These are phyloP conservation scores for Pilophorus perplexus DNA, from an alignment of 2,888 invertebrate genomes.

Conservation along the genomic window DNA sequence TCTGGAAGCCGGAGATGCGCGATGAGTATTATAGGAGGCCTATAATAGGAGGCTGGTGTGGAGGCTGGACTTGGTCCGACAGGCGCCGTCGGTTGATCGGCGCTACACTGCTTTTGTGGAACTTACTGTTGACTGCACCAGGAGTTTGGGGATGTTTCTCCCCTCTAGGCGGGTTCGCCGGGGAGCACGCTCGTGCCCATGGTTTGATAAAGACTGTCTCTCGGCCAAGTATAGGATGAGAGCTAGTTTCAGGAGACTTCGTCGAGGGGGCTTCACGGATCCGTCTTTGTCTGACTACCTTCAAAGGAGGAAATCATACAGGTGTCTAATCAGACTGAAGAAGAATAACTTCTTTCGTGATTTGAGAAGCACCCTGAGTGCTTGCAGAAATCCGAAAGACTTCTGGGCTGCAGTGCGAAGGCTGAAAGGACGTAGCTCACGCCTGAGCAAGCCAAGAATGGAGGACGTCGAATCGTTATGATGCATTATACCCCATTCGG, in stretches of 20 bases:
- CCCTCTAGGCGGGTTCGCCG: no score
- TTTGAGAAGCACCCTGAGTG: neutral
- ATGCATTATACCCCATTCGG: neutral
- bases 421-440: neutral
- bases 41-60: no score
- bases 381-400: neutral
- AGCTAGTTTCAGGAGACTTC: neutral
- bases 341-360: neutral
- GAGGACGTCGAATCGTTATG: neutral
- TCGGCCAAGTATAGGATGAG: neutral
- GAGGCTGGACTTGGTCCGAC: no score
- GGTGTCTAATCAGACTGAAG: neutral
- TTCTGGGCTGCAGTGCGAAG: conserved; percentile 1
- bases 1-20: no score
- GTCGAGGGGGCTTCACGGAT: neutral
- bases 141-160: no score
- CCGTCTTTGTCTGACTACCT: neutral
- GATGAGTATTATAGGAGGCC: no score
- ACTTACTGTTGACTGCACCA: no score
- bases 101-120: no score
- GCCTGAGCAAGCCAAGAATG: neutral
- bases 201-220: no score
- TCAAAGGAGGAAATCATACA: neutral
- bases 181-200: no score
- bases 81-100: no score